These are phyloP conservation scores for Rachycentron canadum DNA, from an alignment of 2,797 vertebrate species.

Conservation along the genomic window DNA sequence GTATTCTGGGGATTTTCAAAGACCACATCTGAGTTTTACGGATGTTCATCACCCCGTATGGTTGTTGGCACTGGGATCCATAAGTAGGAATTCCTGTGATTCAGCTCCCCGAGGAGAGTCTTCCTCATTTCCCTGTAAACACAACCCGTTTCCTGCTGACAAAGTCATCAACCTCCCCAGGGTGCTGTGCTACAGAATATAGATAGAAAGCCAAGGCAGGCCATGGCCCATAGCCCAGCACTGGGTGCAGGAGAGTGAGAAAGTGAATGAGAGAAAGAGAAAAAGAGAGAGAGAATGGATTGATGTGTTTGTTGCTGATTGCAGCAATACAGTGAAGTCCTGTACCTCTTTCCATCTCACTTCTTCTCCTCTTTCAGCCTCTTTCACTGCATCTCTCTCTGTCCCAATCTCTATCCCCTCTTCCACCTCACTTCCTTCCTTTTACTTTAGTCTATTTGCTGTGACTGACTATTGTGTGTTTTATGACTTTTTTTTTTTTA, in stretches of 20 bases:
- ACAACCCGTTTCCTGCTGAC: conserved; percentile 73
- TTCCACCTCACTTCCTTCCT: conserved; percentile 17
- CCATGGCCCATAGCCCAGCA: conserved; percentile 52
- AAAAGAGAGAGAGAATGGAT: conserved; percentile 14
- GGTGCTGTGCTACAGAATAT: conserved; percentile 71
- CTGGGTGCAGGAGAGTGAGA: conserved; percentile 22
- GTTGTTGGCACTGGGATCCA: conserved; percentile 39
- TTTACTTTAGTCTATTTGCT: conserved; percentile 28
- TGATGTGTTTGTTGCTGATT: conserved; percentile 60
- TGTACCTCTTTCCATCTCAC: conserved; percentile 24
- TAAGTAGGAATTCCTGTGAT: conserved; percentile 58
- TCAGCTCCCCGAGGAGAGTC: conserved; percentile 70
- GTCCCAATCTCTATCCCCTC: neutral
- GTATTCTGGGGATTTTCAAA: conserved; percentile 26
- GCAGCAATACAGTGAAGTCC: conserved; percentile 51
- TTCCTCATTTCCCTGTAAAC: conserved; percentile 72
- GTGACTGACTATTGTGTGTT: conserved; percentile 25
- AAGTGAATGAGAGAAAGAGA: conserved; percentile 32
- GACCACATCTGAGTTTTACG: conserved; percentile 3
- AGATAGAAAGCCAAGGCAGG: conserved; percentile 66
- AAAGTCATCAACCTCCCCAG: conserved; percentile 66
- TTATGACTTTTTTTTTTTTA: neutral
- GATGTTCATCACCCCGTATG: conserved; percentile 19
- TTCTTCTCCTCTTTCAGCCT: conserved; percentile 14
- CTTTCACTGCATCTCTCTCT: neutral